These are phyloP conservation scores for Pachyuromys duprasi DNA, from an alignment of 2,797 vertebrate species.

Conservation along the genomic window DNA sequence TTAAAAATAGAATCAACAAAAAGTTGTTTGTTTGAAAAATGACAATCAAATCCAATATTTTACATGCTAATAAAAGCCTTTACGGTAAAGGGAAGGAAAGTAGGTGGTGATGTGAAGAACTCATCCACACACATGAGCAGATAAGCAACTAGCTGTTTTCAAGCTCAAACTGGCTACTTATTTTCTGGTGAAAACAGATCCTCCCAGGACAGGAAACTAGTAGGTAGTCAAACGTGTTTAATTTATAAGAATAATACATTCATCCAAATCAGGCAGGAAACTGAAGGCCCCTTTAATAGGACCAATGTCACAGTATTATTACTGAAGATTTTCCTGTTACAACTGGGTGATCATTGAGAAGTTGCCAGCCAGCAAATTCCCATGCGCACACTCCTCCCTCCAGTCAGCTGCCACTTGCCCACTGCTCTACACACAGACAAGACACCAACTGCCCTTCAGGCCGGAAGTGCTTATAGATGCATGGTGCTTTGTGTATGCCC, in stretches of 20 bases:
- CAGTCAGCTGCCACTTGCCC: neutral
- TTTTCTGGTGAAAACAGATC: neutral
- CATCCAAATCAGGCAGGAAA: neutral
- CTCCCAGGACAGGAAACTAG: neutral
- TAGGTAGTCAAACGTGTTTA: neutral
- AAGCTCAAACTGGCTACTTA: neutral
- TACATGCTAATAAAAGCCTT: neutral
- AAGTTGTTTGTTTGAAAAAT: neutral
- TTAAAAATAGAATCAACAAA: neutral
- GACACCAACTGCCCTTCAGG: neutral
- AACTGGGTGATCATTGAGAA: neutral
- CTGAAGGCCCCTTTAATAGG: neutral
- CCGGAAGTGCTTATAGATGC: neutral
- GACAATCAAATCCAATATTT: neutral
- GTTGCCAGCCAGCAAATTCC: neutral
- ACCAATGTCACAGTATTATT: neutral
- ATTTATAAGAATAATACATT: neutral
- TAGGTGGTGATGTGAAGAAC: neutral
- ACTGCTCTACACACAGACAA: neutral
- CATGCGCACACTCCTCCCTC: neutral
- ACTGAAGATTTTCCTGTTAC: neutral
- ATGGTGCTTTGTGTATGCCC: neutral
- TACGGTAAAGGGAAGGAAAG: neutral
- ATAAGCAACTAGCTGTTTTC: neutral
- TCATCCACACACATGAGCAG: neutral